Conservation (phyloP, 1,140 invertebrate species). For the Hirudo medicinalis region DNA sequence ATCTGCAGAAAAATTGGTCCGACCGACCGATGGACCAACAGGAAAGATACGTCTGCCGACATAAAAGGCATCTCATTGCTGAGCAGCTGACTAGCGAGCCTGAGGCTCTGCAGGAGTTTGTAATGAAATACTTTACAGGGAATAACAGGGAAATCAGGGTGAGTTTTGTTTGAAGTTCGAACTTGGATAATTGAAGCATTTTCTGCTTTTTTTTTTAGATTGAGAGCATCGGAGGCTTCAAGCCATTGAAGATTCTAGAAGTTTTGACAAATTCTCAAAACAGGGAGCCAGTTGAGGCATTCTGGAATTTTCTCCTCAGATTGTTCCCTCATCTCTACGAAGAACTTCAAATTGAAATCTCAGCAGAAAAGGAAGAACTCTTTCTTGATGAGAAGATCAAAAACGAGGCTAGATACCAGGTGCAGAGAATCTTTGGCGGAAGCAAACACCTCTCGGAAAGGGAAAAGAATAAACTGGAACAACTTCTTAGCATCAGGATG, state of each 20-base stretch:
- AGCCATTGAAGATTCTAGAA: constrained; percentile 3
- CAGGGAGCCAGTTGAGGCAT: neutral
- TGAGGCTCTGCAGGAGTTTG: no score
- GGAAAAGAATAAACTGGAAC: neutral
- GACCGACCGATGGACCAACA: no score
- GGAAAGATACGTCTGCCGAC: no score
- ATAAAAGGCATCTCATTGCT: no score
- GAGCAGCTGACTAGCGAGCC: no score
- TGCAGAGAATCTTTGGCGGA: neutral
- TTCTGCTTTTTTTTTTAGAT: neutral
- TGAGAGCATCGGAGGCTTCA: neutral
- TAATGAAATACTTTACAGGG: no score
- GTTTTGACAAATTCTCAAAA: neutral
- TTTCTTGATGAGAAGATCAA: neutral
- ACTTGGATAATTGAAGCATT: neutral
- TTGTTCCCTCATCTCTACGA: neutral
- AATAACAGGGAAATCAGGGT: no score
- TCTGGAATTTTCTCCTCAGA: neutral
- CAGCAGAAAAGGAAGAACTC: neutral
- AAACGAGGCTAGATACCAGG: neutral
- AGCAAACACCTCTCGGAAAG: neutral
- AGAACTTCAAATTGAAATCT: neutral
- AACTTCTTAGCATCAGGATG: neutral
- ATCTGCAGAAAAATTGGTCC: no score
- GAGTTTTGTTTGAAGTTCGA: neutral